These are phyloP conservation scores for Hemiprocne comata DNA, from an alignment of 2,113 vertebrate genomes.

Conservation along the genomic window DNA sequence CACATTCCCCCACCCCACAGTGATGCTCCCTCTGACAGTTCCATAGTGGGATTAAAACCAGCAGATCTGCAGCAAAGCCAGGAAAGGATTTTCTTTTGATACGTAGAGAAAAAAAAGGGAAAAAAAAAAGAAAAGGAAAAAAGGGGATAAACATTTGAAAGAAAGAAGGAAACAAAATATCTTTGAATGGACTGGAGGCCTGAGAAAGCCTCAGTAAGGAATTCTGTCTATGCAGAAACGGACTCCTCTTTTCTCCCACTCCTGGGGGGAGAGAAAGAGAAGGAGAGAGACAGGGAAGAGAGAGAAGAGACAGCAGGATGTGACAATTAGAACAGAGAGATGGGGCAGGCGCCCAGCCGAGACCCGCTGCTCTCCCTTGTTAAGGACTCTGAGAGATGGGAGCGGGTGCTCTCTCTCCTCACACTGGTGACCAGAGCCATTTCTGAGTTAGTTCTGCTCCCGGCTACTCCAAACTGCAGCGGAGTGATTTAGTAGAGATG, in stretches of 20 bases:
- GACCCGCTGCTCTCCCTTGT: neutral
- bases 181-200: neutral
- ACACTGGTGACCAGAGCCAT: constrained; percentile 51
- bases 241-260: neutral
- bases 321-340: neutral
- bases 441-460: constrained; percentile 60
- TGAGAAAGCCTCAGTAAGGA: neutral
- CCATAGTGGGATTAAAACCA: constrained; percentile 47
- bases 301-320: constrained; percentile 18
- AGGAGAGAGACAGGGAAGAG: neutral
- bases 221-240: neutral
- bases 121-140: neutral
- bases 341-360: neutral
- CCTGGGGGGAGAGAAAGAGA: neutral
- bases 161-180: neutral
- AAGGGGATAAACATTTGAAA: constrained; percentile 16
- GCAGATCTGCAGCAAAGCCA: constrained; percentile 42
- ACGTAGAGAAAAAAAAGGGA: neutral
- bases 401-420: constrained; percentile 20
- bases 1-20: constrained; percentile 12
- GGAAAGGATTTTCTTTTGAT: constrained; percentile 27
- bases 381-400: constrained; percentile 22
- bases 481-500: constrained; percentile 73
- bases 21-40: constrained; percentile 42
- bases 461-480: constrained; percentile 68